Evolutionary conservation across 2,113 vertebrate genomes (phyloP).

Genomic region (Larimichthys polyactis): DNA sequence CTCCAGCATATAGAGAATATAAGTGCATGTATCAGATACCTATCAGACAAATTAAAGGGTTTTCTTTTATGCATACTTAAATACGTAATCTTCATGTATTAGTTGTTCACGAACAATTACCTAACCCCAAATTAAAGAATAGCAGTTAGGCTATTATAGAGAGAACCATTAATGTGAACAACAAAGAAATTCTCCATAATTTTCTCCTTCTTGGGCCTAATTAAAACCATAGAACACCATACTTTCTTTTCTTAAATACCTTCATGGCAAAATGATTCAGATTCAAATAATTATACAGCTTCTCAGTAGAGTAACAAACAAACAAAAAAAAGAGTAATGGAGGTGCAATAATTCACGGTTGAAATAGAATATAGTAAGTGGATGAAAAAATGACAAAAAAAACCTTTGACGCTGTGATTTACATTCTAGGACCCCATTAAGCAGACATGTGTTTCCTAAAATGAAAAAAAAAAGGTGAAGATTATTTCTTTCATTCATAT

Average conservation of each 20-base stretch:
- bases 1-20: neutral
- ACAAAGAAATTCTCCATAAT: neutral
- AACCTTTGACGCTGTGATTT: conserved; percentile 21
- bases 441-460: neutral
- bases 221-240: neutral
- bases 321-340: neutral
- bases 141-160: neutral
- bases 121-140: neutral
- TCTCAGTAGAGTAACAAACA: neutral
- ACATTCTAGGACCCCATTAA: neutral
- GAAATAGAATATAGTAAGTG: neutral
- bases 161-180: neutral
- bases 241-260: neutral
- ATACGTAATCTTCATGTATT: neutral
- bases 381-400: neutral
- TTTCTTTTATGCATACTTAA: neutral
- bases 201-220: neutral
- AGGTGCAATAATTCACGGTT: neutral
- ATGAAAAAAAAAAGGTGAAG: neutral
- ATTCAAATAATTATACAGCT: neutral
- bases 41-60: neutral
- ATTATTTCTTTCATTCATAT: conserved; percentile 19
- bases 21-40: neutral
- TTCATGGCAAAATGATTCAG: neutral
- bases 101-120: neutral